These are phyloP conservation scores for Ursus arctos DNA, from an alignment of 2,113 vertebrate species.

Conservation along the genomic window DNA sequence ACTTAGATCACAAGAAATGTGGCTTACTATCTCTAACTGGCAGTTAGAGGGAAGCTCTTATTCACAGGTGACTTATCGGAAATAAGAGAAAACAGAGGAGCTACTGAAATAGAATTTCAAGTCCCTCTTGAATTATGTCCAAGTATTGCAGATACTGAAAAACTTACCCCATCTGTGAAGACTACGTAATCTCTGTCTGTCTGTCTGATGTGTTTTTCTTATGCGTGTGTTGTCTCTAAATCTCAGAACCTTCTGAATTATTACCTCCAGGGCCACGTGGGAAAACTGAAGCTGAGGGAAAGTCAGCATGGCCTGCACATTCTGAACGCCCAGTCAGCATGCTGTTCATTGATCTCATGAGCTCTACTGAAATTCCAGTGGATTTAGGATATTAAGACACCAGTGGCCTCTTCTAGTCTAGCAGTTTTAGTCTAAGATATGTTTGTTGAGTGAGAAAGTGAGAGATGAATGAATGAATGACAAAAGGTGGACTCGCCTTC, in stretches of 20 bases:
- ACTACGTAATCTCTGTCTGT: neutral
- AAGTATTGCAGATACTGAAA: neutral
- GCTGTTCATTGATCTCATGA: neutral
- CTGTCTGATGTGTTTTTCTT: neutral
- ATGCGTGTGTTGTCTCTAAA: neutral
- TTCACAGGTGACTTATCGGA: neutral
- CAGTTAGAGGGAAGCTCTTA: neutral
- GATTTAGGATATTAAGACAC: neutral
- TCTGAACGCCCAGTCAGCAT: neutral
- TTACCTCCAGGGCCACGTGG: neutral
- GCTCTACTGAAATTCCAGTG: neutral
- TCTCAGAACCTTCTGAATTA: neutral
- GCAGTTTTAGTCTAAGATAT: no score
- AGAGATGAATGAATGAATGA: neutral
- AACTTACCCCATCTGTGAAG: neutral
- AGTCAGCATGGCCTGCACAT: no score
- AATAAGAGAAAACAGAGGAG: neutral
- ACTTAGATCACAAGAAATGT: neutral
- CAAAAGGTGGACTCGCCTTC: neutral
- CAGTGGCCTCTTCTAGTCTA: neutral
- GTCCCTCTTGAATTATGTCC: neutral
- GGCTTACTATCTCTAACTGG: neutral
- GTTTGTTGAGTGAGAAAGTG: neutral
- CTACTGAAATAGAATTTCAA: neutral
- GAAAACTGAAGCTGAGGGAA: neutral